These are phyloP conservation scores for Eremobia ochroleuca DNA, from an alignment of 2,888 invertebrate genomes.

Conservation along the genomic window DNA sequence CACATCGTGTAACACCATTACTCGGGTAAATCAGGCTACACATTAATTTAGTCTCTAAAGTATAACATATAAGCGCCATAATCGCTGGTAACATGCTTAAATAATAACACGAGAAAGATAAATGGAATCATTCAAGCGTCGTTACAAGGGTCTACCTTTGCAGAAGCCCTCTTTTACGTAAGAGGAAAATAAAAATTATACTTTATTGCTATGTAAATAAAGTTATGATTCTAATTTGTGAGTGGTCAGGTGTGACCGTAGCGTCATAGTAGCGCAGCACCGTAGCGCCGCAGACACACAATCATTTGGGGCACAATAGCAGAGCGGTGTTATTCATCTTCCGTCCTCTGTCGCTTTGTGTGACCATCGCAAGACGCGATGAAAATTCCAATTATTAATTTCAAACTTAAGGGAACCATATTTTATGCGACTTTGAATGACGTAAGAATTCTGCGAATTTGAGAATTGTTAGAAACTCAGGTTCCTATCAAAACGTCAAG, in stretches of 20 bases:
- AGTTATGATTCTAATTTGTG: conserved; percentile 65
- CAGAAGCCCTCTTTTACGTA: conserved; percentile 54
- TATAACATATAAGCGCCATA: conserved; percentile 57
- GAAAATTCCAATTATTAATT: conserved; percentile 56
- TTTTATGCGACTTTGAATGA: conserved; percentile 32
- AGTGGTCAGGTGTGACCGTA: conserved; percentile 63
- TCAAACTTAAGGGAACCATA: conserved; percentile 23
- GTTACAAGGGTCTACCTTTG: conserved; percentile 71
- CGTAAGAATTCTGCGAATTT: conserved; percentile 2
- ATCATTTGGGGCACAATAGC: conserved; percentile 69
- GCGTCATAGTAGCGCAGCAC: conserved; percentile 36
- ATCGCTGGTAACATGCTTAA: conserved; percentile 62
- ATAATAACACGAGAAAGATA: conserved; percentile 76
- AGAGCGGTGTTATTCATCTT: conserved; percentile 68
- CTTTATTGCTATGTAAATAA: conserved; percentile 55
- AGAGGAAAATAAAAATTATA: conserved; percentile 43
- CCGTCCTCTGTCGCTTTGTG: conserved; percentile 48
- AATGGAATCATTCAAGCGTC: conserved; percentile 76
- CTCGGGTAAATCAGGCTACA: conserved; percentile 43
- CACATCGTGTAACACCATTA: conserved; percentile 54
- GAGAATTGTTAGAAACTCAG: not conserved
- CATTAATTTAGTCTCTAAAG: conserved; percentile 59
- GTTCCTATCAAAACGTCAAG: not conserved
- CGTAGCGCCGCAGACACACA: conserved; percentile 64
- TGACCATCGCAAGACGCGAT: conserved; percentile 56